A percentile compares a stretch with the other conserved stretches of the same genome.
Evolutionary conservation across 2,888 invertebrate species (phyloP).

Genomic region (Drosophila austrosaltans): DNA sequence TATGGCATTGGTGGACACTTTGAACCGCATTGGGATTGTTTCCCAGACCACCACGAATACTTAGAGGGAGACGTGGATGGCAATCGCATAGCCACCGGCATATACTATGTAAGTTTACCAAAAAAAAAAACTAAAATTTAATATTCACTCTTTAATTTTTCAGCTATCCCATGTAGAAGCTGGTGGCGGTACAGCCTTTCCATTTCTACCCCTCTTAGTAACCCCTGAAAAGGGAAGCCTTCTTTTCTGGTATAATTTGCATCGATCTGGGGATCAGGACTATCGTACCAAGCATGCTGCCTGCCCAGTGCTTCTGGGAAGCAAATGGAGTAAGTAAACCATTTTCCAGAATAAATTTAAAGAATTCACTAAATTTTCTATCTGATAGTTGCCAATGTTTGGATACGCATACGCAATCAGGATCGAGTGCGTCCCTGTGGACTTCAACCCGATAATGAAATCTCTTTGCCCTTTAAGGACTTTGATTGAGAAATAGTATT

Average conservation of each 20-base stretch:
- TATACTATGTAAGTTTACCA: conserved; percentile 93
- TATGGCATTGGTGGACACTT: conserved; percentile 90
- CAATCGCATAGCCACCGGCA: conserved; percentile 97
- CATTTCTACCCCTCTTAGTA: conserved; percentile 91
- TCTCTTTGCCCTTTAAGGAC: conserved; percentile 66
- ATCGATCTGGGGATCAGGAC: conserved; percentile 74
- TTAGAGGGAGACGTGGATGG: conserved; percentile 85
- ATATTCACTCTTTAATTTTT: not conserved
- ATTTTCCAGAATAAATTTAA: not conserved
- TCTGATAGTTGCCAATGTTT: conserved; percentile 90
- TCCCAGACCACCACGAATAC: conserved; percentile 58
- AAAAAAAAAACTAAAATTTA: not conserved
- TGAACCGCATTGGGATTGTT: conserved; percentile 86
- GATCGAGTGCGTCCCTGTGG: conserved; percentile 87
- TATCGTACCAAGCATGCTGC: conserved; percentile 80
- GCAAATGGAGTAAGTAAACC: conserved; percentile 75
- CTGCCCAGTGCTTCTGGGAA: conserved; percentile 80
- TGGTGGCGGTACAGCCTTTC: conserved; percentile 99
- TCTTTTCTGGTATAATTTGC: conserved; percentile 81
- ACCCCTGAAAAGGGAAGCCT: conserved; percentile 91
- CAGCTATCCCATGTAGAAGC: conserved; percentile 98
- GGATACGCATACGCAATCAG: conserved; percentile 93
- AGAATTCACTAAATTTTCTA: not conserved
- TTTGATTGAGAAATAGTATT: conserved; percentile 45
- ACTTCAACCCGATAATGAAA: conserved; percentile 68